Base-by-base conservation (phyloP, 2,797 vertebrate species). In the Adrianichthys oophorus region DNA sequence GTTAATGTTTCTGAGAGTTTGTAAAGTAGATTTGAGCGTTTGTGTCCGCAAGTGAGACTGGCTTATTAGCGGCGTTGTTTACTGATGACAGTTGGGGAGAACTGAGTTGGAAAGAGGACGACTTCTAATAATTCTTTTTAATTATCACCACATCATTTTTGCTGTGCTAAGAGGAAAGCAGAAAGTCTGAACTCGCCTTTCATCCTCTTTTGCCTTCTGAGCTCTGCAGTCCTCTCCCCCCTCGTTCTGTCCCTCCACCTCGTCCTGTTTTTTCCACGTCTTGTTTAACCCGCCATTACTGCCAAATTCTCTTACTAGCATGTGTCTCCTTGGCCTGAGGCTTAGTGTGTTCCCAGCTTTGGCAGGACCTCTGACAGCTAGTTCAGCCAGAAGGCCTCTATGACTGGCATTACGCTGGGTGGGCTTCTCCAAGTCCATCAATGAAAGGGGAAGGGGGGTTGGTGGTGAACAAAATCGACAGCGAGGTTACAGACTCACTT, bases 21-120 rank as follows among this genome's bases (percentile, higher is more conserved):
- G 48, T 29, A 29, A 29, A 29, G 26, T 7, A 21, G 43, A 44
- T 52, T 41, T 56, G 56, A 29, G 37, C 23, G 44, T 71, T 29
- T 52, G 40, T 58, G 56, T 56, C 24, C 50, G 43, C 17, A 41
- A 44, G 17, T 51, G 40, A 37, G 65, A 73, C 51, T 62, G 70
- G 76, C 74, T 84, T 70, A 82, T 83, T 76, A 80, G 60, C 61
- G 41, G 63, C 50, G 69, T 72, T 85, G 78, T 80, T 83, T 82
- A 82, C 83, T 71, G 56, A 72, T 65, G 52, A 41, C 55, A 56
- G 59, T 56, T 73, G 74, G 65, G 56, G 45, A 54, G 52, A 71
- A 45, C 49, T 61, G 68, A 62, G 72, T 51, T 70, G 56, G 74
- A 73, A 49, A 63, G 52, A 70, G 23, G 32, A 65, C 57, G 65